Conservation (phyloP, 1,140 invertebrate species). For the Eurosta solidaginis region DNA sequence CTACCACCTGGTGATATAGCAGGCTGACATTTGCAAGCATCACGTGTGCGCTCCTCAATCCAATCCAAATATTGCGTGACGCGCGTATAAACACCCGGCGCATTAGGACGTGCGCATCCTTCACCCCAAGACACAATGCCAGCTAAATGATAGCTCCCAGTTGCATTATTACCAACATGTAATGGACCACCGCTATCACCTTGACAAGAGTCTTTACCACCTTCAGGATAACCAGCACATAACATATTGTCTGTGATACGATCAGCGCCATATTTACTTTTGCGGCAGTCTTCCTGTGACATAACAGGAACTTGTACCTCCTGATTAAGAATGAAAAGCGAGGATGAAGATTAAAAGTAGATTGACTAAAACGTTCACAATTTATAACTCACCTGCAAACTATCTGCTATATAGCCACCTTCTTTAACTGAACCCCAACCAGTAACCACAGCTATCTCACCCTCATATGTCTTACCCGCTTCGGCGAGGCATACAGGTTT, state of each 20-base stretch:
- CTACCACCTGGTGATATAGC: background rate
- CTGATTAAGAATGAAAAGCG: background rate
- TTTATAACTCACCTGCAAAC: constrained; percentile 58
- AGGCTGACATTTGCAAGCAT: constrained; percentile 69
- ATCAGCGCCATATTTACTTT: constrained; percentile 68
- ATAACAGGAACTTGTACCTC: constrained; percentile 75
- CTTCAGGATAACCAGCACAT: constrained; percentile 78
- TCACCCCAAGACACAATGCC: constrained; percentile 80
- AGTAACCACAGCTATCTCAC: constrained; percentile 65
- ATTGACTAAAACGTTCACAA: background rate
- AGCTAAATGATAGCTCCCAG: constrained; percentile 45
- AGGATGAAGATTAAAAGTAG: background rate
- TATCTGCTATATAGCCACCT: constrained; percentile 64
- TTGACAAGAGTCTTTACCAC: constrained; percentile 78
- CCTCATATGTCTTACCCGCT: constrained; percentile 63
- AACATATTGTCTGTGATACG: constrained; percentile 86
- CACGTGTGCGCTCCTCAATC: constrained; percentile 70
- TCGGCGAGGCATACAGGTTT: constrained; percentile 75
- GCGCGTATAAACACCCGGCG: constrained; percentile 84
- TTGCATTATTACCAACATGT: constrained; percentile 61
- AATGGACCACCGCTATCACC: constrained; percentile 73
- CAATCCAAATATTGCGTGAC: constrained; percentile 78
- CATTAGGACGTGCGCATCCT: constrained; percentile 77
- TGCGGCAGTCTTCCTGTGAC: constrained; percentile 71
- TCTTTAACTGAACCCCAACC: constrained; percentile 72